Evolutionary conservation across 2,888 invertebrate species (phyloP).

Genomic region (Biston stratarius): DNA sequence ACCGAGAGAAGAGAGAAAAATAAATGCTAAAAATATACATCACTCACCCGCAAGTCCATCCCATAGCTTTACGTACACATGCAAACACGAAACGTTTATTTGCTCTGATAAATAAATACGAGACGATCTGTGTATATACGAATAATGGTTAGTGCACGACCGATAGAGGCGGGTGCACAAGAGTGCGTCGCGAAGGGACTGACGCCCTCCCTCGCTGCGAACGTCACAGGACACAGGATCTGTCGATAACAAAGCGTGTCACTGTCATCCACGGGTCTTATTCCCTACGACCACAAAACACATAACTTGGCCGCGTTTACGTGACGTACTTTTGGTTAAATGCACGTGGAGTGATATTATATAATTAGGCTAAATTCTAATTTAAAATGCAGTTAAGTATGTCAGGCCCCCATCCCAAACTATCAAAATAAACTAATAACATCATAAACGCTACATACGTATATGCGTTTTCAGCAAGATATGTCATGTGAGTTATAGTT

Average conservation of each 20-base stretch:
- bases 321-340: too few species aligned
- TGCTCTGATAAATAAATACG: constrained; percentile 41
- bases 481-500: too few species aligned
- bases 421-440: too few species aligned
- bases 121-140: constrained; percentile 39
- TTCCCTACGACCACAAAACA: too few species aligned
- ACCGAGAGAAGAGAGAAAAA: constrained; percentile 13
- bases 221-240: constrained; percentile 41
- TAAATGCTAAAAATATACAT: constrained; percentile 27
- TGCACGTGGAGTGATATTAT: too few species aligned
- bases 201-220: constrained; percentile 25
- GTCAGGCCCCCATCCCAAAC: too few species aligned
- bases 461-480: too few species aligned
- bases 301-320: too few species aligned
- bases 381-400: too few species aligned
- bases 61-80: constrained; percentile 63
- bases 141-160: constrained; percentile 35
- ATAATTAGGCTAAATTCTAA: too few species aligned
- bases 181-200: constrained; percentile 49
- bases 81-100: constrained; percentile 52
- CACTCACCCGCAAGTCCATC: constrained; percentile 75
- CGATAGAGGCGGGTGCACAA: constrained; percentile 49
- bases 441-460: too few species aligned
- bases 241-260: constrained; percentile 41
- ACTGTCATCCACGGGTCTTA: constrained; percentile 9